These are phyloP conservation scores for Andinoacara biseriatus DNA, from an alignment of 2,113 vertebrate genomes.

Conservation along the genomic window DNA sequence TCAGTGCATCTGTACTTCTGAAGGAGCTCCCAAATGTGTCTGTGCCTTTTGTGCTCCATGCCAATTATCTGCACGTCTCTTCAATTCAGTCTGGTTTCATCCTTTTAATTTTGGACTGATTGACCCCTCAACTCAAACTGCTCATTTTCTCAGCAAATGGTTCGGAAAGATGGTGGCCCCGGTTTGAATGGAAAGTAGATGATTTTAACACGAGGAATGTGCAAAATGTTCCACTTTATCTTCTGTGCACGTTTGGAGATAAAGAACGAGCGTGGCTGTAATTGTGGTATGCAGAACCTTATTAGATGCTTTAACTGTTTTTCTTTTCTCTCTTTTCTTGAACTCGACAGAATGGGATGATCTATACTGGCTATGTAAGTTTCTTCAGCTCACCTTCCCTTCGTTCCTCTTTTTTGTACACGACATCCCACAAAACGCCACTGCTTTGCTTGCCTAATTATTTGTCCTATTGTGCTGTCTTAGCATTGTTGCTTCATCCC, in stretches of 20 bases:
- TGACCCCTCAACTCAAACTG: conserved; percentile 57
- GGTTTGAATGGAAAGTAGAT: conserved; percentile 52
- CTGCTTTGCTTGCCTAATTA: neutral
- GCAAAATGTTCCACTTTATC: conserved; percentile 29
- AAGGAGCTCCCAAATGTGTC: conserved; percentile 19
- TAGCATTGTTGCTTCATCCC: conserved; percentile 17
- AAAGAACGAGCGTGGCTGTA: neutral
- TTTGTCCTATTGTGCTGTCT: neutral
- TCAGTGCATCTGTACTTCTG: neutral
- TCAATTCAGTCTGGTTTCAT: conserved; percentile 61
- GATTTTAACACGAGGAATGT: conserved; percentile 25
- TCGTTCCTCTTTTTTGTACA: neutral
- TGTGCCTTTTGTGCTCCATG: conserved; percentile 40
- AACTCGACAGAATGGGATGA: conserved; percentile 85
- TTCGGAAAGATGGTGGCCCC: conserved; percentile 38
- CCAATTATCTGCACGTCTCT: conserved; percentile 59
- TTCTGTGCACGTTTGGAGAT: neutral
- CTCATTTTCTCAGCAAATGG: conserved; percentile 59
- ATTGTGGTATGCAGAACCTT: conserved; percentile 7
- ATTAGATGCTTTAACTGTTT: neutral
- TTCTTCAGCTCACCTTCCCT: neutral
- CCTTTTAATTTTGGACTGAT: conserved; percentile 58
- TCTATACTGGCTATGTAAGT: conserved; percentile 91
- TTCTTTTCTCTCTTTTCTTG: conserved; percentile 12
- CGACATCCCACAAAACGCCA: neutral